Evolutionary conservation across 2,888 invertebrate genomes (phyloP).

Genomic region (Linnaemya vulpina): DNA sequence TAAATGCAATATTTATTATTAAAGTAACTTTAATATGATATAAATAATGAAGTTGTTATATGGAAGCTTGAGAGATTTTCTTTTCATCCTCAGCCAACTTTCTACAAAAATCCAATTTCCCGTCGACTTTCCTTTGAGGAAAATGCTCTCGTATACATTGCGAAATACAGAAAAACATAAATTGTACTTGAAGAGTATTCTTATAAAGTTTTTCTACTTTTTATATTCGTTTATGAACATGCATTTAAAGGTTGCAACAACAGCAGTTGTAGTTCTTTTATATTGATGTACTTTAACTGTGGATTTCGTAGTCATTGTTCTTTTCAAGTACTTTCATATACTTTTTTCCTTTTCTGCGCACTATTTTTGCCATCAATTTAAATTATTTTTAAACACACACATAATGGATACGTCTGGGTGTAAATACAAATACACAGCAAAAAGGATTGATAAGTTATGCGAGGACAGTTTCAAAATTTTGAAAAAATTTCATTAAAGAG

Average conservation of each 20-base stretch:
- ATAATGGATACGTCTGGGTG: slow-evolving; percentile 24
- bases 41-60: background rate
- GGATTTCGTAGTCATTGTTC: slow-evolving; percentile 21
- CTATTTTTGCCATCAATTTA: background rate
- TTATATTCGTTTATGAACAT: slow-evolving; percentile 22
- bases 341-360: slow-evolving; percentile 1
- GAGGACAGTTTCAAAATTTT: background rate
- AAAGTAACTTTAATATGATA: background rate
- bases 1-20: background rate
- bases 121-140: slow-evolving; percentile 42
- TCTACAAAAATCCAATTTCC: slow-evolving; percentile 65
- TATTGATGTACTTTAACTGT: slow-evolving; percentile 10
- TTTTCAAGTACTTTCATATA: slow-evolving; percentile 27
- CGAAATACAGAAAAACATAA: slow-evolving; percentile 6
- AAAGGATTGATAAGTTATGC: background rate
- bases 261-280: slow-evolving; percentile 23
- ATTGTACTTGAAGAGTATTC: background rate
- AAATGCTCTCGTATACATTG: slow-evolving; percentile 35
- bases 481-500: too few species aligned
- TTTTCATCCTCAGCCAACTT: slow-evolving; percentile 13
- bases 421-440: background rate
- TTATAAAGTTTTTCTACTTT: slow-evolving; percentile 10
- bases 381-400: slow-evolving; percentile 4
- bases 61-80: background rate
- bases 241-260: slow-evolving; percentile 13